A percentile compares a stretch with the other conserved stretches of the same genome.
These are phyloP conservation scores for Oenanthe oenanthe DNA, from an alignment of 2,113 vertebrate species.

Conservation along the genomic window DNA sequence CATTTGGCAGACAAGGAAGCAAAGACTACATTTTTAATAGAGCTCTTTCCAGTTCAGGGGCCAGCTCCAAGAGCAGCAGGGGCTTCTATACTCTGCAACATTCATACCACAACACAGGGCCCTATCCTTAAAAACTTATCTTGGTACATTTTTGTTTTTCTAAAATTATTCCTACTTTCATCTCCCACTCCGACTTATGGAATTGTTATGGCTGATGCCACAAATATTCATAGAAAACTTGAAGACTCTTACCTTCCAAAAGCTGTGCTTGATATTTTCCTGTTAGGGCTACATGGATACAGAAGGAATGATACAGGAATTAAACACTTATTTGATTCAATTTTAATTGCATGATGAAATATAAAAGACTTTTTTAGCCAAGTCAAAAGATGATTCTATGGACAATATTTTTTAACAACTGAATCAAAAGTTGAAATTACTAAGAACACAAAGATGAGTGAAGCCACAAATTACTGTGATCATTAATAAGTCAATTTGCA, in stretches of 20 bases:
- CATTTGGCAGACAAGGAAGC: background rate
- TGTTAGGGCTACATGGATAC: constrained; percentile 84
- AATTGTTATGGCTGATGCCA: background rate
- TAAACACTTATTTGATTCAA: background rate
- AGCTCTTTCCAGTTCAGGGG: background rate
- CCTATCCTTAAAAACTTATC: background rate
- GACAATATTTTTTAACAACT: background rate
- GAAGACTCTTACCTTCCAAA: constrained; percentile 89
- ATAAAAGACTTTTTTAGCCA: background rate
- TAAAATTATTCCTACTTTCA: background rate
- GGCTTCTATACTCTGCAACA: background rate
- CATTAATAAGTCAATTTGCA: background rate
- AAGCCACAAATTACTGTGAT: background rate
- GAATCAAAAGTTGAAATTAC: constrained; percentile 1
- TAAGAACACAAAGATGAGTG: background rate
- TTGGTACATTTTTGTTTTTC: background rate
- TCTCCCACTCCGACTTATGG: background rate
- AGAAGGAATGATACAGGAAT: background rate
- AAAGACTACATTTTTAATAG: background rate
- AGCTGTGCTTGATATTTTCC: constrained; percentile 95
- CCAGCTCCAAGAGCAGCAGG: background rate
- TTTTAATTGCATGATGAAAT: background rate
- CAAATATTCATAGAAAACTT: background rate
- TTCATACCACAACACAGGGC: background rate
- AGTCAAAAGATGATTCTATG: background rate